phyloP scores from a whole-genome alignment of 1,140 invertebrate species.

The Drosophila pectinifera region DNA sequence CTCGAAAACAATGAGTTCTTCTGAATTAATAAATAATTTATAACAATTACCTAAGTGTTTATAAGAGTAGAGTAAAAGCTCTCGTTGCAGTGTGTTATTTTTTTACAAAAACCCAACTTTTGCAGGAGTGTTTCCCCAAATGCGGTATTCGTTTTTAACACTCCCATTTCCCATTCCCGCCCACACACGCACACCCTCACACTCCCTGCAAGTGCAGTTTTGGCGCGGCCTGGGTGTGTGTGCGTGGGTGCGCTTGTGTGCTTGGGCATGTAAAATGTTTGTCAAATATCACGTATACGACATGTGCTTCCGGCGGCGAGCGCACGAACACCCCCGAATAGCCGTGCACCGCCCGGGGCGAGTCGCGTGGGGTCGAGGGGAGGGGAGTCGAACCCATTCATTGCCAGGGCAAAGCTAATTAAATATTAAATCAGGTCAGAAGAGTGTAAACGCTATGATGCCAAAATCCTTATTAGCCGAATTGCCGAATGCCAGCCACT shows the following conservation, averaged over 20 bases:
- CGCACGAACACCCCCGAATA: slow-evolving; percentile 54
- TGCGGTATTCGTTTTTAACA: not conserved
- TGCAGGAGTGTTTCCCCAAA: not conserved
- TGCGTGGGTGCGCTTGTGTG: slow-evolving; percentile 30
- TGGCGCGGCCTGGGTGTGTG: slow-evolving; percentile 15
- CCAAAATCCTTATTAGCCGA: slow-evolving; percentile 58
- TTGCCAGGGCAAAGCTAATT: slow-evolving; percentile 58
- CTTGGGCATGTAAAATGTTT: slow-evolving; percentile 59
- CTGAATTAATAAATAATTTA: no score
- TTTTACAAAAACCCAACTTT: not conserved
- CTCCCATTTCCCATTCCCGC: no score
- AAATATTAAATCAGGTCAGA: slow-evolving; percentile 75
- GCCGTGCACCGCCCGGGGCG: slow-evolving; percentile 17
- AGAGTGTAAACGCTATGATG: slow-evolving; percentile 52
- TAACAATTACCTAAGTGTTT: not conserved
- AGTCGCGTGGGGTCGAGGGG: not conserved
- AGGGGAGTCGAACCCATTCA: slow-evolving; percentile 26
- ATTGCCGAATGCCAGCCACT: slow-evolving; percentile 30
- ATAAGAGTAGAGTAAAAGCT: not conserved
- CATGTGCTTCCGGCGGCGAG: slow-evolving; percentile 59
- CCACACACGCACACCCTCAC: slow-evolving; percentile 4
- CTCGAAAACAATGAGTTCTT: no score
- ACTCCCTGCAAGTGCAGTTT: slow-evolving; percentile 55
- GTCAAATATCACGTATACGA: slow-evolving; percentile 80
- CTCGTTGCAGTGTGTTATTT: not conserved